Evolutionary conservation across 2,113 vertebrate species (phyloP).

Genomic region (Elephantulus edwardii): DNA sequence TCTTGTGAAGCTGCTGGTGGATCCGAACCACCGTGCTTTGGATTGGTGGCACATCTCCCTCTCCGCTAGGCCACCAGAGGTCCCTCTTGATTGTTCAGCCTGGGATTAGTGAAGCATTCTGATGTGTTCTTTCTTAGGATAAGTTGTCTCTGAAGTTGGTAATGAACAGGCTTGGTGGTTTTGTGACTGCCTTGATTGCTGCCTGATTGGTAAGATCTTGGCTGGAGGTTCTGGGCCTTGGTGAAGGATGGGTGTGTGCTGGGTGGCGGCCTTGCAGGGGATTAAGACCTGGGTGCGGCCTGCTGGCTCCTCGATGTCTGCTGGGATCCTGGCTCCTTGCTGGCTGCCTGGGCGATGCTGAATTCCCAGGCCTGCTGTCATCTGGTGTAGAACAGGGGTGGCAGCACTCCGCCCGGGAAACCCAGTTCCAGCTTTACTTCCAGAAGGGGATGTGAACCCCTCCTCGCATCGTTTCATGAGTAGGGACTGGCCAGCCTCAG

Average conservation of each 20-base stretch:
- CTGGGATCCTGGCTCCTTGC: neutral
- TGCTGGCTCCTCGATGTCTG: slow-evolving; percentile 16
- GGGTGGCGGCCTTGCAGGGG: neutral
- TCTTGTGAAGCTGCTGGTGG: too few species aligned
- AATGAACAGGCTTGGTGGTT: neutral
- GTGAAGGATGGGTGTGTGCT: neutral
- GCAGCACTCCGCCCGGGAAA: neutral
- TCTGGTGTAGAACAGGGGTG: neutral
- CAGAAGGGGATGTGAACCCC: neutral
- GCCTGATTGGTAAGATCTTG: neutral
- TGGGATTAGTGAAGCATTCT: neutral
- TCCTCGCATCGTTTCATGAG: neutral
- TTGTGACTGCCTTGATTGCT: neutral
- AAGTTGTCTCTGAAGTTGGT: slow-evolving; percentile 5
- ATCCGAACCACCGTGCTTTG: too few species aligned
- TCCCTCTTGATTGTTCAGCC: neutral
- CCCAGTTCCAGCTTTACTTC: neutral
- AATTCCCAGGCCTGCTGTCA: neutral
- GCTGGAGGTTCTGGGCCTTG: neutral
- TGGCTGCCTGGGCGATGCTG: slow-evolving; percentile 18
- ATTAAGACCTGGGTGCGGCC: neutral
- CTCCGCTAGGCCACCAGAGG: too few species aligned
- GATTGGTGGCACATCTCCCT: too few species aligned
- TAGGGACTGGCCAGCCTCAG: neutral
- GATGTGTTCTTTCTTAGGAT: slow-evolving; percentile 16